phyloP scores from a whole-genome alignment of 2,888 invertebrate species.

The Orthonevra nobilis region DNA sequence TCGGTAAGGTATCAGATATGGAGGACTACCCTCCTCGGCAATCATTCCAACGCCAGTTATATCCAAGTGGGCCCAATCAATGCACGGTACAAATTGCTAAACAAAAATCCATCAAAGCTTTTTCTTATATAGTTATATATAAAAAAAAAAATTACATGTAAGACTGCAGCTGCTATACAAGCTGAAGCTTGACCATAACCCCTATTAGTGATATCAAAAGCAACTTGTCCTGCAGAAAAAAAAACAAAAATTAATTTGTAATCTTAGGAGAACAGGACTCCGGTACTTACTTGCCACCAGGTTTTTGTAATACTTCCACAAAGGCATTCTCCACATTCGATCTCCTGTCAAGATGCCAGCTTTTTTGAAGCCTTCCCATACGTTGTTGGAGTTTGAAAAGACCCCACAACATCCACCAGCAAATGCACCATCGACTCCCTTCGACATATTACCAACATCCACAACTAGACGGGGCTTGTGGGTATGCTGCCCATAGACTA shows the following conservation, averaged over 20 bases:
- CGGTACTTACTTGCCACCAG: constrained; percentile 66
- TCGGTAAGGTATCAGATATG: constrained; percentile 82
- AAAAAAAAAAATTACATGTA: constrained; percentile 73
- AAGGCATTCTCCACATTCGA: constrained; percentile 82
- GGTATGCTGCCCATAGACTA: constrained; percentile 87
- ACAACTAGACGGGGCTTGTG: constrained; percentile 80
- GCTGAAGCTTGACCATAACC: constrained; percentile 82
- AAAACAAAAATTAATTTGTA: too few species aligned
- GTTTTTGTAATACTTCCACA: constrained; percentile 76
- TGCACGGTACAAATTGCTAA: constrained; percentile 83
- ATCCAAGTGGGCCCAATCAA: constrained; percentile 85
- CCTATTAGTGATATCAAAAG: constrained; percentile 82
- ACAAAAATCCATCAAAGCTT: too few species aligned
- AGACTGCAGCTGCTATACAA: constrained; percentile 85
- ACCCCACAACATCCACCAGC: constrained; percentile 81
- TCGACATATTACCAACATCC: constrained; percentile 81
- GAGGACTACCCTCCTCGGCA: constrained; percentile 81
- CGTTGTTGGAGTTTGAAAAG: constrained; percentile 80
- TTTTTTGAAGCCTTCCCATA: constrained; percentile 80
- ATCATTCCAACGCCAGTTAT: constrained; percentile 85
- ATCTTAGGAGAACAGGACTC: background rate
- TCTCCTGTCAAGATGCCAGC: constrained; percentile 81
- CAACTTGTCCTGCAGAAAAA: constrained; percentile 57
- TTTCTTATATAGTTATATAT: too few species aligned
- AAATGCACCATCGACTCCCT: constrained; percentile 80